Percentiles rank a stretch among this genome's conserved stretches.
phyloP scores from a whole-genome alignment of 1,140 invertebrate genomes.

The Drosophila malerkotliana region DNA sequence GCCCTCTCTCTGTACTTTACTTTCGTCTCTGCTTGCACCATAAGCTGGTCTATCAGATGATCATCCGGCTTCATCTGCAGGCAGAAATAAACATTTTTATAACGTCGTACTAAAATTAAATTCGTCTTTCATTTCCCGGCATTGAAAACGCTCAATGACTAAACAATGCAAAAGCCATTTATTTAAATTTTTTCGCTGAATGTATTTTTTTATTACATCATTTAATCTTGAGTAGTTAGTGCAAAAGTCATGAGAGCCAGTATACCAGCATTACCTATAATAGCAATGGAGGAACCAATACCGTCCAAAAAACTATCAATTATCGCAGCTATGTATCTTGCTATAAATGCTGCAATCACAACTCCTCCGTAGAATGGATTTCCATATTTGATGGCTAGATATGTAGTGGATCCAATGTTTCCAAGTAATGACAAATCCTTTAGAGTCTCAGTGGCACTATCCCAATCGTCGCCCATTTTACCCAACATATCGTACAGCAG shows the following conservation, averaged over 20 bases:
- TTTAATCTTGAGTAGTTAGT: conserved; percentile 24
- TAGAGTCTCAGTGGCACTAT: conserved; percentile 34
- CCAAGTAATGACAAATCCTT: conserved; percentile 63
- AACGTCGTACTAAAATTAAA: too few relatives aligned
- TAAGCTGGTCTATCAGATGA: too few relatives aligned
- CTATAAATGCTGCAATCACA: conserved; percentile 26
- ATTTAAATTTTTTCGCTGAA: too few relatives aligned
- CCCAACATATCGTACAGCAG: conserved; percentile 61
- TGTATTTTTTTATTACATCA: too few relatives aligned
- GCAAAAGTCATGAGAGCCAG: conserved; percentile 49
- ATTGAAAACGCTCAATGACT: too few relatives aligned
- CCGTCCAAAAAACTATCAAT: conserved; percentile 14
- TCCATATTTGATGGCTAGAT: conserved; percentile 36
- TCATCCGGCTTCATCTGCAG: too few relatives aligned
- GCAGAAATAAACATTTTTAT: too few relatives aligned
- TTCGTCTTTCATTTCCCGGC: too few relatives aligned
- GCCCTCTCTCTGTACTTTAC: too few relatives aligned
- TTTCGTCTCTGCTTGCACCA: too few relatives aligned
- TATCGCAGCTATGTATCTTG: conserved; percentile 32
- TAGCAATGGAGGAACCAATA: conserved; percentile 15
- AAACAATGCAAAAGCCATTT: too few relatives aligned
- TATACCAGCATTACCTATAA: conserved; percentile 38
- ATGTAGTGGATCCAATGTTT: conserved; percentile 54
- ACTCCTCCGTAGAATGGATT: conserved; percentile 37
- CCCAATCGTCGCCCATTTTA: conserved; percentile 51